These are phyloP conservation scores for Chaitophorus viminalis DNA, from an alignment of 2,888 invertebrate species.

Conservation along the genomic window DNA sequence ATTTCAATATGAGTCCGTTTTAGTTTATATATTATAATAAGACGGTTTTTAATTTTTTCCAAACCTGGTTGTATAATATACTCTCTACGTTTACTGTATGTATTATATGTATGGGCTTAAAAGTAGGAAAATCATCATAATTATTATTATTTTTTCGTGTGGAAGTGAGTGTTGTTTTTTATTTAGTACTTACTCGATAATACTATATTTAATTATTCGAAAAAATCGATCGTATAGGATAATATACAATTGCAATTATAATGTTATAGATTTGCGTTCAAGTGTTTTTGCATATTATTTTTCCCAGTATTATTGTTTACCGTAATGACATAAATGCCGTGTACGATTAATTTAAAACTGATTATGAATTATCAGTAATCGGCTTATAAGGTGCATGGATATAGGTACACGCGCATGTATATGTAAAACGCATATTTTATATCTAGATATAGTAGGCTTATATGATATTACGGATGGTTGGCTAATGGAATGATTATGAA, in stretches of 20 bases:
- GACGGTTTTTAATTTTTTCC: neutral
- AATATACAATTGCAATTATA: neutral
- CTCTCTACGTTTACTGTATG: too few species aligned
- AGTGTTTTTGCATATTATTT: neutral
- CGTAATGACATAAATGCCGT: neutral
- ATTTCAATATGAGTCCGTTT: neutral
- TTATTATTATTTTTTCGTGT: neutral
- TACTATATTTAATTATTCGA: too few species aligned
- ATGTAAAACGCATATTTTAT: neutral
- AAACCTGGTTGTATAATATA: neutral
- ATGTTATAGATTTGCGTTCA: neutral
- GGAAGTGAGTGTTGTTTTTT: too few species aligned
- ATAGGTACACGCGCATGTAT: neutral
- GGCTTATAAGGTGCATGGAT: neutral
- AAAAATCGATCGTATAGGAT: neutral
- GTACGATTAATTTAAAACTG: neutral
- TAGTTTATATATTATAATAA: neutral
- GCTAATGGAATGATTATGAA: neutral
- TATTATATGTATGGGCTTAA: neutral
- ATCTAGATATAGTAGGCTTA: neutral
- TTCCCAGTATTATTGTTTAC: neutral
- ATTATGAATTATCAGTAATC: neutral
- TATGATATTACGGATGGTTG: neutral
- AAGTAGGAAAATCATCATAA: neutral
- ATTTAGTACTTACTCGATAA: too few species aligned